Conservation (phyloP, 2,797 vertebrate species). For the Syndactyla subalaris region DNA sequence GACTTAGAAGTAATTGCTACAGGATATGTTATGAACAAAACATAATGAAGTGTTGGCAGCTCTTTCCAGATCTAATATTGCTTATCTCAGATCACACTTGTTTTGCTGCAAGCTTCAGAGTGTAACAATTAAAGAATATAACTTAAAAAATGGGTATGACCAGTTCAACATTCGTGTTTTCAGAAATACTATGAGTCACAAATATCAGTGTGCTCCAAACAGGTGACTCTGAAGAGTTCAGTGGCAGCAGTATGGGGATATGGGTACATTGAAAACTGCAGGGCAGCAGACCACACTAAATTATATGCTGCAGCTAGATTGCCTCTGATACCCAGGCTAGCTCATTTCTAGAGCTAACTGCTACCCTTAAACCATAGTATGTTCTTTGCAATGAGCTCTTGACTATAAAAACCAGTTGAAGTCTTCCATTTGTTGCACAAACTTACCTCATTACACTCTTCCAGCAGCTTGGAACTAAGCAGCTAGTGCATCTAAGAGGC, state of each 20-base stretch:
- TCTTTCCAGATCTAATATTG: neutral
- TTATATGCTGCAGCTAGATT: neutral
- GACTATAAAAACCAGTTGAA: neutral
- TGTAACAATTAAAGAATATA: neutral
- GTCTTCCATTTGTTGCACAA: neutral
- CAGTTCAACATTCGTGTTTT: neutral
- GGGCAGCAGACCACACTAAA: neutral
- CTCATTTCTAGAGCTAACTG: neutral
- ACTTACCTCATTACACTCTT: neutral
- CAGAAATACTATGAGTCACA: neutral
- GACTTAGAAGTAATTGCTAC: slow-evolving; percentile 40
- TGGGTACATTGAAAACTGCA: neutral
- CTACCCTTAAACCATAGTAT: neutral
- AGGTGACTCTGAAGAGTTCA: neutral
- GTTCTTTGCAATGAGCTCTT: neutral
- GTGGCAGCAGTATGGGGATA: neutral
- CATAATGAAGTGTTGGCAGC: neutral
- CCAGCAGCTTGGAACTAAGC: neutral
- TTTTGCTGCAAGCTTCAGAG: neutral
- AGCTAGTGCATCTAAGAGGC: neutral
- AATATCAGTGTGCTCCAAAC: neutral
- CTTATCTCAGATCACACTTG: neutral
- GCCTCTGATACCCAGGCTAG: neutral
- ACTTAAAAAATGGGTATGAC: neutral
- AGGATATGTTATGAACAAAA: slow-evolving; percentile 51